Percentiles rank a stretch among this genome's conserved stretches.
These are phyloP conservation scores for Trichogramma pretiosum DNA, from an alignment of 1,140 invertebrate genomes.

Conservation along the genomic window DNA sequence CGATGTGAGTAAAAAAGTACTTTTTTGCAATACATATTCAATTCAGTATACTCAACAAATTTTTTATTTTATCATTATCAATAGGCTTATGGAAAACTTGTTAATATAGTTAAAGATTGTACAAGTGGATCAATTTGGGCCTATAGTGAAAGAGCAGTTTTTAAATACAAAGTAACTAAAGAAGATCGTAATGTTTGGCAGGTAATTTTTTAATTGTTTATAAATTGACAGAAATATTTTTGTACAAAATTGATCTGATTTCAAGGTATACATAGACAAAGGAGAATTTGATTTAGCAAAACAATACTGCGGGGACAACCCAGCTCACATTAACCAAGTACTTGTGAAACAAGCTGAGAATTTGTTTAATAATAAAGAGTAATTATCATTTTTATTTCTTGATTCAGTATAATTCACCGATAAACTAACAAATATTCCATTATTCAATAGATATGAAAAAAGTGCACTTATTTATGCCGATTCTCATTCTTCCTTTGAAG, in stretches of 20 bases:
- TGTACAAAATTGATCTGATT: conserved; percentile 3
- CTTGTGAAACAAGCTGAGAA: conserved; percentile 83
- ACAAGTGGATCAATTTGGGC: conserved; percentile 74
- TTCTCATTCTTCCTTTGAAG: conserved; percentile 88
- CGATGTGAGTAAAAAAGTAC: conserved; percentile 43
- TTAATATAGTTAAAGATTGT: conserved; percentile 75
- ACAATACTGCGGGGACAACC: conserved; percentile 67
- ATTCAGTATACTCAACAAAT: conserved; percentile 1
- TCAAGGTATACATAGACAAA: conserved; percentile 74
- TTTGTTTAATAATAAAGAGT: conserved; percentile 71
- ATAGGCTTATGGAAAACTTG: conserved; percentile 70
- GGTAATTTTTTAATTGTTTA: conserved; percentile 31
- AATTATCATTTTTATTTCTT: conserved; percentile 27
- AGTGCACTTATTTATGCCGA: conserved; percentile 83
- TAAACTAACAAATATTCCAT: not conserved
- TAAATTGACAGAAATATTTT: too few relatives aligned
- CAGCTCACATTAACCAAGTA: conserved; percentile 72
- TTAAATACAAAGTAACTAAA: conserved; percentile 73
- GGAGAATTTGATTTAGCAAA: conserved; percentile 83
- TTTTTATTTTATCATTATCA: conserved; percentile 13
- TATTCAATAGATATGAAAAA: conserved; percentile 55
- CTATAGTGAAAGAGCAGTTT: conserved; percentile 73
- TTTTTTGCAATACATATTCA: conserved; percentile 3
- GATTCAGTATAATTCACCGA: not conserved
- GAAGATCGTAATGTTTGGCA: conserved; percentile 86